phyloP scores from a whole-genome alignment of 2,888 invertebrate species.

The Tetramorium bicarinatum region DNA sequence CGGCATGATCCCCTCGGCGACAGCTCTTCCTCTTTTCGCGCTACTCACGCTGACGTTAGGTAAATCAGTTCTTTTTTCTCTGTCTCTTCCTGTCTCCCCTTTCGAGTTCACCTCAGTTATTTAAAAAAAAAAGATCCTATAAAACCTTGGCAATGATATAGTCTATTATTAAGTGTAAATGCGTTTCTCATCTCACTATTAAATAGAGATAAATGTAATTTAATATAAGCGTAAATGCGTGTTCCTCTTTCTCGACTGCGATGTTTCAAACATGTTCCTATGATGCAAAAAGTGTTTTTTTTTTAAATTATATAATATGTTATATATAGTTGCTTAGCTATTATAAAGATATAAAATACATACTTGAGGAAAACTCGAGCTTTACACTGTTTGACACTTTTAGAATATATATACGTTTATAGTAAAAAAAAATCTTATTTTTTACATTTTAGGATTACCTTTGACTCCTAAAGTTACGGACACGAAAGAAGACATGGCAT shows the following conservation, averaged over 20 bases:
- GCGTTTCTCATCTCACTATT: no score
- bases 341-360: not conserved
- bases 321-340: not conserved
- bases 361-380: not conserved
- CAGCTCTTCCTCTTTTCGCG: constrained; percentile 31
- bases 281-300: not conserved
- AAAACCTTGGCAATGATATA: not conserved
- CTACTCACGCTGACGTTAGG: constrained; percentile 51
- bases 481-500: constrained; percentile 12
- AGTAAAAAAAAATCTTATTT: not conserved
- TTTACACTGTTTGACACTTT: not conserved
- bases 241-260: not conserved
- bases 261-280: not conserved
- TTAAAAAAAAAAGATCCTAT: not conserved
- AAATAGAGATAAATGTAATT: not conserved
- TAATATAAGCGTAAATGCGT: not conserved
- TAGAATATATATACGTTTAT: no score
- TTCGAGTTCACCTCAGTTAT: not conserved
- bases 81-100: not conserved
- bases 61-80: constrained; percentile 43
- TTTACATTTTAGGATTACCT: constrained; percentile 59
- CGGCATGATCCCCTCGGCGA: constrained; percentile 28
- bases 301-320: no score
- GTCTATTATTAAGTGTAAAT: not conserved
- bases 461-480: constrained; percentile 2